Base-by-base conservation (phyloP, 2,113 vertebrate species). In the Zapus hudsonius region DNA sequence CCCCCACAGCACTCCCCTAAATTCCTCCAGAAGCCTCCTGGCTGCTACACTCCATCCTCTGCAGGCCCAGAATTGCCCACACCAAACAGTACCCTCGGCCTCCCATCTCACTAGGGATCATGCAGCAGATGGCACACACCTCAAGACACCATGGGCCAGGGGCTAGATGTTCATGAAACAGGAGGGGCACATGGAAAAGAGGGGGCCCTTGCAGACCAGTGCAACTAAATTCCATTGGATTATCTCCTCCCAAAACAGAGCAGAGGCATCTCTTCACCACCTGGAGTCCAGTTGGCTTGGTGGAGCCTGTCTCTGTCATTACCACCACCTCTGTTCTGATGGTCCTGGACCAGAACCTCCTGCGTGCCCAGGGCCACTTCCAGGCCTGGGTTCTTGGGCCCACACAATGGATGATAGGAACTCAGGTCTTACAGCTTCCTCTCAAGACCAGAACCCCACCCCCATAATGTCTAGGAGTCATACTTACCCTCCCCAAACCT, bases 41-140 rank as follows among this genome's bases (percentile, higher is more conserved):
- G 7, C 16, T 15, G 1, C 5, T 33, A 3, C 3, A 44, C 23
- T 19, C 31, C 12, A 8, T 25, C 36, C 3, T 5, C n/a, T 4
- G 5, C 31, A 7, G 2, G 8, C 36, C n/a, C 55, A 25, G 74
- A 91, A 10, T 36, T 17, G 16, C 7, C 15, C 17, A 25, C 29
- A 17, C 17, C 22, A 4, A 12, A 16, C 2, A 7, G 17, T 4
- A 6, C 36, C 40, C 42, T 29, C 63, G 29, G 80, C 0, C 55
- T 78, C 13, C 25, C 5, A 12, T 0, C 31, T 17, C 42, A 13
- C 17, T 1, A 5, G 13, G 22, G 12, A 31, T 17, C 0, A 0
- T 25, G 36, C 44, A 19, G 4, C 44, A 27, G 42, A 52, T 4
- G 3, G 3, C 23, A 19, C 17, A 25, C 19, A 11, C 11, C 7